These are phyloP conservation scores for Percopsis omiscomaycus DNA, from an alignment of 2,797 vertebrate genomes.

Conservation along the genomic window DNA sequence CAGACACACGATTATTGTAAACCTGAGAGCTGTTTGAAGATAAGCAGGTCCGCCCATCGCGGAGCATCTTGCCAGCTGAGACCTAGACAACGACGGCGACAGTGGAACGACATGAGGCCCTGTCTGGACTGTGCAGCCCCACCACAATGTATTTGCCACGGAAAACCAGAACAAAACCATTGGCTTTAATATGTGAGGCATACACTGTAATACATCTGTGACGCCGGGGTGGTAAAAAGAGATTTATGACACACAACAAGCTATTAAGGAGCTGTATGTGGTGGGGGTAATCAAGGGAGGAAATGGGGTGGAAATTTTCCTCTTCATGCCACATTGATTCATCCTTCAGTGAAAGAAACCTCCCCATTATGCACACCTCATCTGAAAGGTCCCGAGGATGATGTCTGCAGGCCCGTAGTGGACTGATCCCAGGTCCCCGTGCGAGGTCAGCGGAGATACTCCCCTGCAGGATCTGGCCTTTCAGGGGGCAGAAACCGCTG, in stretches of 20 bases:
- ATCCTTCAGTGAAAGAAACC: conserved; percentile 81
- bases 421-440: conserved; percentile 65
- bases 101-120: no score
- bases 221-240: conserved; percentile 72
- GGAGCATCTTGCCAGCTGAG: conserved; percentile 22
- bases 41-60: conserved; percentile 29
- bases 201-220: conserved; percentile 68
- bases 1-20: conserved; percentile 7
- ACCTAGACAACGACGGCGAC: not conserved
- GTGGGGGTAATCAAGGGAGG: conserved; percentile 80
- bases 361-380: conserved; percentile 79
- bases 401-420: conserved; percentile 43
- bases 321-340: conserved; percentile 85
- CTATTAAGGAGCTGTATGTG: conserved; percentile 81
- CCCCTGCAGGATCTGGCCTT: conserved; percentile 54
- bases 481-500: conserved; percentile 42
- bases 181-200: conserved; percentile 72
- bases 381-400: conserved; percentile 69
- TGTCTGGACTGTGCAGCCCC: not conserved
- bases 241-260: conserved; percentile 84
- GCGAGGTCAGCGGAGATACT: conserved; percentile 55
- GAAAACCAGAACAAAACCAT: conserved; percentile 57
- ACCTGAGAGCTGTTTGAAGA: conserved; percentile 47
- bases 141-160: conserved; percentile 34
- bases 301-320: conserved; percentile 85